Percentiles rank a stretch among this genome's conserved stretches.
These are phyloP conservation scores for Gryllus bimaculatus DNA, from an alignment of 1,140 invertebrate genomes.

Conservation along the genomic window DNA sequence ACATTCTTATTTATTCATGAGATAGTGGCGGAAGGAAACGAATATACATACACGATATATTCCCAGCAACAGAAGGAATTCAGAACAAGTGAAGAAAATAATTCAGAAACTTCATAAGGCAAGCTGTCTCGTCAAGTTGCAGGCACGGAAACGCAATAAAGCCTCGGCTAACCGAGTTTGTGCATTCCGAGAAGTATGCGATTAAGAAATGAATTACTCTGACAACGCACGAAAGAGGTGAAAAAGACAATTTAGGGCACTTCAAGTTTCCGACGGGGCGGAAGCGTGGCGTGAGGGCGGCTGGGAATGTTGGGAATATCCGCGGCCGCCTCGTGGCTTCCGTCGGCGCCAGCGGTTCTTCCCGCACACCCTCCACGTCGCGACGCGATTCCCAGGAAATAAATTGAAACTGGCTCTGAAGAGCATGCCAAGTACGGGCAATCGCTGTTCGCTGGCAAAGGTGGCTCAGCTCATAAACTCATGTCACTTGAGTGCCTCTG, in stretches of 20 bases:
- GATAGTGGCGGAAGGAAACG: too few species aligned
- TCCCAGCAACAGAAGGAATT: too few species aligned
- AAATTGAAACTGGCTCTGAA: too few species aligned
- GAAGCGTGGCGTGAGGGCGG: neutral
- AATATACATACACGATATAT: too few species aligned
- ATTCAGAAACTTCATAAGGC: too few species aligned
- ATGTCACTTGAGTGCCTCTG: too few species aligned
- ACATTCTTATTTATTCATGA: too few species aligned
- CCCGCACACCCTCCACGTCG: neutral
- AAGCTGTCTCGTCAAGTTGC: too few species aligned
- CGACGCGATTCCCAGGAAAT: neutral
- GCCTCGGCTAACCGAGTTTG: neutral
- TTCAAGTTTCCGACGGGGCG: neutral
- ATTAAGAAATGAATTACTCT: neutral
- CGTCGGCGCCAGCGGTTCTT: neutral
- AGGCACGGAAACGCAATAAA: neutral
- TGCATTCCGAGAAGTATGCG: neutral
- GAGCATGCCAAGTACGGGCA: too few species aligned
- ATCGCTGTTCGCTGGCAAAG: too few species aligned
- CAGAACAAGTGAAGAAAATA: too few species aligned
- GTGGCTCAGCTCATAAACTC: too few species aligned
- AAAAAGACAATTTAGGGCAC: neutral
- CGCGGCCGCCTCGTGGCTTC: neutral
- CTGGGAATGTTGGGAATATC: neutral
- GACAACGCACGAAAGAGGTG: neutral